Percentiles rank a stretch among this genome's conserved stretches.
These are phyloP conservation scores for Geophilus truncorum DNA, from an alignment of 2,888 invertebrate genomes.

Conservation along the genomic window DNA sequence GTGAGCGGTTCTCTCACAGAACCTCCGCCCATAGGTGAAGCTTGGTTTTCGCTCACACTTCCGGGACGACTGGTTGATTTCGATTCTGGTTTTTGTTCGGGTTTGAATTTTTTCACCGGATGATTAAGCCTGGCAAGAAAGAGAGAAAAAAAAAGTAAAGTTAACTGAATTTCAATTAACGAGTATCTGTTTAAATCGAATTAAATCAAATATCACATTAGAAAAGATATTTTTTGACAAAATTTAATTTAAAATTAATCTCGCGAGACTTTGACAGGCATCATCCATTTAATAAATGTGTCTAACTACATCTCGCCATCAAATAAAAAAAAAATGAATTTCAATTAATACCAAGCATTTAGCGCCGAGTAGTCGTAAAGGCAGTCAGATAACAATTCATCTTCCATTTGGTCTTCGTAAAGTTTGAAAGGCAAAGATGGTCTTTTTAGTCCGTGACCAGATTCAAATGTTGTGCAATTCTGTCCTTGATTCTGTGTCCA, in stretches of 20 bases:
- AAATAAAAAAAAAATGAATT: background rate
- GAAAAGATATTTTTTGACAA: background rate
- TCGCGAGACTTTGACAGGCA: conserved; percentile 12
- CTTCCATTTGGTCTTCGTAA: conserved; percentile 69
- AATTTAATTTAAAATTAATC: background rate
- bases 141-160: conserved; percentile 36
- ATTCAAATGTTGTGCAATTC: conserved; percentile 36
- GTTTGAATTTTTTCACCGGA: conserved; percentile 82
- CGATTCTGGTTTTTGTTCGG: conserved; percentile 42
- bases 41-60: conserved; percentile 28
- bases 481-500: conserved; percentile 27
- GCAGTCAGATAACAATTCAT: conserved; percentile 68
- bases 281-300: background rate
- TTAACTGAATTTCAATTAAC: background rate
- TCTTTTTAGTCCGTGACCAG: conserved; percentile 58
- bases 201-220: too few relatives aligned
- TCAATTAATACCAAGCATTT: conserved; percentile 64
- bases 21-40: background rate
- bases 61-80: conserved; percentile 36
- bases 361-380: conserved; percentile 84
- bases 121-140: conserved; percentile 76
- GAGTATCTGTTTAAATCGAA: background rate
- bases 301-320: background rate
- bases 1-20: conserved; percentile 36
- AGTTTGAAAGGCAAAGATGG: conserved; percentile 73